Evolutionary conservation across 2,113 vertebrate genomes (phyloP), one percentile per base, ranked within the genome.

Genomic region (Cottus gobio): DNA sequence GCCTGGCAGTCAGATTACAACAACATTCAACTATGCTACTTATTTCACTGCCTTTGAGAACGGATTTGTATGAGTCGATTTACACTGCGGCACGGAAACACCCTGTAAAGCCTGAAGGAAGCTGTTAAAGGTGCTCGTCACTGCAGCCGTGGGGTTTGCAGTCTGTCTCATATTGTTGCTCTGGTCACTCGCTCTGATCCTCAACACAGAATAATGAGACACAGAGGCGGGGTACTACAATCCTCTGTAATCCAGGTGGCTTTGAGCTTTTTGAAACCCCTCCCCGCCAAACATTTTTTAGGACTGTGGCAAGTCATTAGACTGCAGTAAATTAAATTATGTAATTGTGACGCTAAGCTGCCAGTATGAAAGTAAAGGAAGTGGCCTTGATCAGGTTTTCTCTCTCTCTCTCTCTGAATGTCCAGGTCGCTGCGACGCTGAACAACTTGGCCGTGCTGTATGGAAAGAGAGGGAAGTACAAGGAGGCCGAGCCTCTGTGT

Each of bases 401-500:
- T 61, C 24, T 65, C 3, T 80, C 42, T 88, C 26, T 72, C 1
- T 65, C 3, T 88, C 26, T 75, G 1, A 77, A 10, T 72, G 26
- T 89, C 36, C 87, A 99, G 98, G 98, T 99, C 75, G 98, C 98
- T 22, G 98, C 98, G 4, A 99, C 98, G 0, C 94, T 99, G 79
- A 99, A 99, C 95, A 99, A 99, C 84, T 90, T 99, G 94, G 98
- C 97, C 3, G 98, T 99, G 81, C 95, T 99, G 42, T 99, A 99
- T 0, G 98, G 98, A 76, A 99, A 99, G 92, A 96, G 98, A 52
- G 98, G 98, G 6, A 99, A 99, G 90, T 99, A 99, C 92, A 97
- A 97, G 92, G 98, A 99, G 87, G 98, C 98, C 0, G 98, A 99
- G 87, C 98, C 98, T 0, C 93, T 99, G 81, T 99, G 98, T 80